A percentile compares a stretch with the other conserved stretches of the same genome.
phyloP scores from a whole-genome alignment of 2,888 invertebrate species.

The Fissipunctia ypsillon region DNA sequence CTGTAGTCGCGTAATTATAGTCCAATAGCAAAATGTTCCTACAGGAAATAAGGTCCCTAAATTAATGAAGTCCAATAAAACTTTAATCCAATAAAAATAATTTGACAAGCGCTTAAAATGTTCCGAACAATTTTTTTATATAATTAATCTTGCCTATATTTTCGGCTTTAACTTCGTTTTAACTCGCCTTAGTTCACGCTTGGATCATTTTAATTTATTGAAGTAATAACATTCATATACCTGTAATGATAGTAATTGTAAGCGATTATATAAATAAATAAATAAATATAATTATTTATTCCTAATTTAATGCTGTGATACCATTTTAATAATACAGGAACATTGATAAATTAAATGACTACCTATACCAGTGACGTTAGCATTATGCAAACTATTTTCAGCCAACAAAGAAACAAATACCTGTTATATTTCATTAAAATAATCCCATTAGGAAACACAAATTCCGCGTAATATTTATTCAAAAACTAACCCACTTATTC shows the following conservation, averaged over 20 bases:
- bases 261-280: no score
- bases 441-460: constrained; percentile 67
- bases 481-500: constrained; percentile 69
- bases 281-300: neutral
- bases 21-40: neutral
- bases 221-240: neutral
- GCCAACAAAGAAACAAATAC: constrained; percentile 67
- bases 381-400: constrained; percentile 63
- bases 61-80: constrained; percentile 41
- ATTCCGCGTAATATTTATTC: constrained; percentile 70
- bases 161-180: constrained; percentile 47
- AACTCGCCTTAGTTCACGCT: constrained; percentile 27
- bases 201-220: constrained; percentile 28
- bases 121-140: constrained; percentile 50
- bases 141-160: constrained; percentile 47
- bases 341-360: constrained; percentile 51
- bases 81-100: constrained; percentile 43
- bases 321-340: constrained; percentile 7
- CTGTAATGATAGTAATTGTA: no score
- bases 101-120: constrained; percentile 33
- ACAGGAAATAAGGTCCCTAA: constrained; percentile 10
- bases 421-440: constrained; percentile 67
- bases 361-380: constrained; percentile 52
- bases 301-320: neutral
- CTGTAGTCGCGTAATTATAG: constrained; percentile 18